These are phyloP conservation scores for Ypsolopha scabrella DNA, from an alignment of 2,888 invertebrate species.

Conservation along the genomic window DNA sequence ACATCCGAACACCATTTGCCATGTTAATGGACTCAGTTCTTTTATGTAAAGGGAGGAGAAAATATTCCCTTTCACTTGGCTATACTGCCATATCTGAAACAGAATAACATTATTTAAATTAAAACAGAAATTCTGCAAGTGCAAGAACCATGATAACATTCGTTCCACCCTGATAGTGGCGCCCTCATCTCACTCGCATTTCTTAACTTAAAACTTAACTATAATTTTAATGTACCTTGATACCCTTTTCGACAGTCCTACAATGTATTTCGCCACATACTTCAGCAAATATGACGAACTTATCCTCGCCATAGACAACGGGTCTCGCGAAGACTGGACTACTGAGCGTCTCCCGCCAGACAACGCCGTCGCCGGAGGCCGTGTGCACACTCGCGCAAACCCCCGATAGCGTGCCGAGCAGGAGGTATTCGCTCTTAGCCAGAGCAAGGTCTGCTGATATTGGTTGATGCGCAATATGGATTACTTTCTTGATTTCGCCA, in stretches of 20 bases:
- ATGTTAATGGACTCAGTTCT: conserved; percentile 43
- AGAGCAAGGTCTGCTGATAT: conserved; percentile 59
- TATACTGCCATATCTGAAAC: conserved; percentile 73
- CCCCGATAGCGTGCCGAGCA: conserved; percentile 72
- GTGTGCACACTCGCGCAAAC: conserved; percentile 64
- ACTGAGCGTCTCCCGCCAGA: conserved; percentile 70
- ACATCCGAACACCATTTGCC: conserved; percentile 76
- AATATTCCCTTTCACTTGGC: conserved; percentile 73
- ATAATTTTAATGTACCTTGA: conserved; percentile 35
- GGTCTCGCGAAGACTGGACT: conserved; percentile 78
- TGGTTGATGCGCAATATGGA: conserved; percentile 45
- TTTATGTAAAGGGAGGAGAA: conserved; percentile 76
- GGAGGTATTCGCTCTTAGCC: conserved; percentile 43
- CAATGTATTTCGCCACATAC: conserved; percentile 69
- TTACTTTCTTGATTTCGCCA: conserved; percentile 44
- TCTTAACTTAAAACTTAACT: not conserved
- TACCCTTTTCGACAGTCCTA: conserved; percentile 57
- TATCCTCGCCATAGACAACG: conserved; percentile 62
- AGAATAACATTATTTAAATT: conserved; percentile 7
- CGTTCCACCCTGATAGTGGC: too few relatives aligned
- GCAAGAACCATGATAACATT: too few relatives aligned
- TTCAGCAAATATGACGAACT: conserved; percentile 66
- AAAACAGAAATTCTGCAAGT: too few relatives aligned
- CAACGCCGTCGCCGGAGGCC: conserved; percentile 26
- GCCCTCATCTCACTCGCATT: too few relatives aligned